A percentile compares a stretch with the other conserved stretches of the same genome.
Evolutionary conservation across 2,113 vertebrate species (phyloP).

Genomic region (Danio rerio): DNA sequence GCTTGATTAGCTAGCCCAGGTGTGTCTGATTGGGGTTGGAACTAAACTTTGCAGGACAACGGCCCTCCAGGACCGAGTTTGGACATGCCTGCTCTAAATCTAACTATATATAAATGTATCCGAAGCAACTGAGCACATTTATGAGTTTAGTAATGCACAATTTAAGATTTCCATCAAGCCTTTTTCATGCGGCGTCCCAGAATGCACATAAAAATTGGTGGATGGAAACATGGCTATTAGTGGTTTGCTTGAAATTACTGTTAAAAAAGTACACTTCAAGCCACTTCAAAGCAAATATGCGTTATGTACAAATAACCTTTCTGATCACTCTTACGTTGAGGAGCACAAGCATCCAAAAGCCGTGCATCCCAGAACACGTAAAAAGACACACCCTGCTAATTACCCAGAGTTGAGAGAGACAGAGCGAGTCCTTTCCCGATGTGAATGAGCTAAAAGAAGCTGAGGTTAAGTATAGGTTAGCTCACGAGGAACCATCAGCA

Average conservation of each 20-base stretch:
- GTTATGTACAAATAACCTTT: neutral
- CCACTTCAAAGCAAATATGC: neutral
- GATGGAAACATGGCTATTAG: neutral
- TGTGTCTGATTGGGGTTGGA: too few relatives aligned
- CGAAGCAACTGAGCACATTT: too few relatives aligned
- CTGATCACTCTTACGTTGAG: neutral
- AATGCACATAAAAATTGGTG: too few relatives aligned
- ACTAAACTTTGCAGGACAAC: too few relatives aligned
- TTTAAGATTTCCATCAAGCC: too few relatives aligned
- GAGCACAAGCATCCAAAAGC: neutral
- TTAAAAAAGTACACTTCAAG: neutral
- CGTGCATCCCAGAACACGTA: constrained; percentile 10
- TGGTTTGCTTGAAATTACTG: neutral
- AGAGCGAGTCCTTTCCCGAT: constrained; percentile 50
- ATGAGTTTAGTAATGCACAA: too few relatives aligned
- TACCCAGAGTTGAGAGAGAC: constrained; percentile 37
- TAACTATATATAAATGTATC: too few relatives aligned
- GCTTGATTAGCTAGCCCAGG: too few relatives aligned
- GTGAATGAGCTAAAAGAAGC: constrained; percentile 73
- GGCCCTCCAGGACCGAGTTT: too few relatives aligned
- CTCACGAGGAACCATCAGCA: constrained; percentile 71
- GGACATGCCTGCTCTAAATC: too few relatives aligned
- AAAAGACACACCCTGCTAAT: constrained; percentile 51
- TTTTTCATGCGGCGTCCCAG: too few relatives aligned
- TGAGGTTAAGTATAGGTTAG: constrained; percentile 74